These are phyloP conservation scores for Perognathus longimembris DNA, from an alignment of 2,113 vertebrate genomes.

Conservation along the genomic window DNA sequence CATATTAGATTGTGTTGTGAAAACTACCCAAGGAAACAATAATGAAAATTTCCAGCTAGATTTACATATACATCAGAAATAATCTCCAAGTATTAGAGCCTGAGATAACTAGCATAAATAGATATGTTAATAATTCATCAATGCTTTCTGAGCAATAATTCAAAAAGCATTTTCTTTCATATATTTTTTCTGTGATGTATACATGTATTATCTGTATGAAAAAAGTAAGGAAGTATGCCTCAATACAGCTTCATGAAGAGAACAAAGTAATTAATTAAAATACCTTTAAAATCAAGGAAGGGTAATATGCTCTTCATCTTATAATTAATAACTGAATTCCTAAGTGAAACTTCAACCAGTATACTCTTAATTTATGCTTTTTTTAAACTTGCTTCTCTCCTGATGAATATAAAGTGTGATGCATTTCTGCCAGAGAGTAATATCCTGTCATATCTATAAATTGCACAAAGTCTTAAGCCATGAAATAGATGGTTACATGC, in stretches of 20 bases:
- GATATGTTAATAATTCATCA: not conserved
- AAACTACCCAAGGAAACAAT: not conserved
- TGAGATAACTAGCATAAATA: slow-evolving; percentile 42
- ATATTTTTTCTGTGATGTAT: not conserved
- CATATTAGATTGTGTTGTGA: not conserved
- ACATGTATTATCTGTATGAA: not conserved
- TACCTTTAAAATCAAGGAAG: slow-evolving; percentile 60
- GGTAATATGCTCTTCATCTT: not conserved
- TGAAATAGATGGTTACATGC: slow-evolving; percentile 19
- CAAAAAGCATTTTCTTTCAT: not conserved
- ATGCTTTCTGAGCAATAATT: not conserved
- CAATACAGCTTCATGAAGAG: not conserved
- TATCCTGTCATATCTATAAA: slow-evolving; percentile 19
- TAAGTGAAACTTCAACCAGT: slow-evolving; percentile 34
- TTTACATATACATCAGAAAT: not conserved
- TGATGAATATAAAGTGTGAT: not conserved
- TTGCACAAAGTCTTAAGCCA: slow-evolving; percentile 27
- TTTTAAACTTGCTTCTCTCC: not conserved
- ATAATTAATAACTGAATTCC: slow-evolving; percentile 33
- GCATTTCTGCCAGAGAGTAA: not conserved
- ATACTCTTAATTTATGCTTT: not conserved
- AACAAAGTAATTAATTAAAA: slow-evolving; percentile 64
- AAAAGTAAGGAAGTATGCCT: slow-evolving; percentile 11
- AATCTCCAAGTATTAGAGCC: not conserved
- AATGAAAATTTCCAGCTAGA: not conserved